Percentiles rank a stretch among this genome's conserved stretches.
These are phyloP conservation scores for Parotocinclus haroldoi DNA, from an alignment of 2,797 vertebrate genomes.

Conservation along the genomic window DNA sequence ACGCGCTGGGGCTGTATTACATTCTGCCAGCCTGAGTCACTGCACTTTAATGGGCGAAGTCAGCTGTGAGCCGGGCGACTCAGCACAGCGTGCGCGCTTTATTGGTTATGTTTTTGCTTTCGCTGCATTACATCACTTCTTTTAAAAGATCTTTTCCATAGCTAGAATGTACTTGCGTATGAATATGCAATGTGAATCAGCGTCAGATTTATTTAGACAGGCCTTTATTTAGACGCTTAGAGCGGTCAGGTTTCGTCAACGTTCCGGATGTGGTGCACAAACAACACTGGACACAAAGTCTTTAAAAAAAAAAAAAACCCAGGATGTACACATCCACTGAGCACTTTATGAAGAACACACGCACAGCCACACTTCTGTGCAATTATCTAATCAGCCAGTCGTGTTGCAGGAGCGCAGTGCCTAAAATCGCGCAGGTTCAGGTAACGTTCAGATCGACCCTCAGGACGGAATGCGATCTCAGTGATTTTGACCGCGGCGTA, in stretches of 20 bases:
- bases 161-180: not conserved
- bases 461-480: too few species aligned
- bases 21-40: constrained; percentile 31
- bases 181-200: not conserved
- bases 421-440: too few species aligned
- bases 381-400: too few species aligned
- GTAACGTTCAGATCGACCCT: too few species aligned
- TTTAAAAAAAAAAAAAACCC: too few species aligned
- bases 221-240: constrained; percentile 1
- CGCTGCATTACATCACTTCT: constrained; percentile 19
- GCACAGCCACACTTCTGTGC: too few species aligned
- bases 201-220: not conserved
- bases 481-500: too few species aligned
- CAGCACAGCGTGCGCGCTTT: not conserved
- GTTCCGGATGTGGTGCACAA: too few species aligned
- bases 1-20: constrained; percentile 18
- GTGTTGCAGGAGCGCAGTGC: too few species aligned
- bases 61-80: constrained; percentile 12
- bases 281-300: too few species aligned
- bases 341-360: too few species aligned
- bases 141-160: constrained; percentile 4
- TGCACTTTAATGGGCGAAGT: constrained; percentile 42
- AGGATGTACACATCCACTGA: too few species aligned
- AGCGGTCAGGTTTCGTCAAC: not conserved
- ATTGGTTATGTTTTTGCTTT: constrained; percentile 7